Evolutionary conservation across 2,113 vertebrate species (phyloP).

Genomic region (Leucosticte australis): DNA sequence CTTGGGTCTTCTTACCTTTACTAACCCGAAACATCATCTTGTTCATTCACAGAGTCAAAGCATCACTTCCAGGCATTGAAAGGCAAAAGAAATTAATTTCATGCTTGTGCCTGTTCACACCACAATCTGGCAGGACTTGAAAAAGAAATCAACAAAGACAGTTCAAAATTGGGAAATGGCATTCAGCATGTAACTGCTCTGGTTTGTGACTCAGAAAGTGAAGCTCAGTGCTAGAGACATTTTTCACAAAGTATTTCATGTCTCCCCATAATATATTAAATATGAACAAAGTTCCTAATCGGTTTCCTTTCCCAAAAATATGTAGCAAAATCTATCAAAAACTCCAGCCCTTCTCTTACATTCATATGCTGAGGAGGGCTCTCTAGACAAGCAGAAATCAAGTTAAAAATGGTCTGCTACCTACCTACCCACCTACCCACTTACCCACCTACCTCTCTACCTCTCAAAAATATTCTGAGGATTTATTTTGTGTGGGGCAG

Average conservation of each 20-base stretch:
- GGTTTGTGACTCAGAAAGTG: background rate
- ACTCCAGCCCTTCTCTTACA: background rate
- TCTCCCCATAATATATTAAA: background rate
- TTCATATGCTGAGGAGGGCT: background rate
- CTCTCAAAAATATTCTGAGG: background rate
- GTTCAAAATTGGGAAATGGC: slow-evolving; percentile 1
- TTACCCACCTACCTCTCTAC: no score
- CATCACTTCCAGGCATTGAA: slow-evolving; percentile 28
- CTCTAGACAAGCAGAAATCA: background rate
- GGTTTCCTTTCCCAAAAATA: background rate
- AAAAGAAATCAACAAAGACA: slow-evolving; percentile 43
- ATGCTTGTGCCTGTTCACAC: slow-evolving; percentile 54
- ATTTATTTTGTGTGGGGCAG: background rate
- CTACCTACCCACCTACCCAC: background rate
- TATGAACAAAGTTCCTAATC: background rate
- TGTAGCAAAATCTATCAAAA: background rate
- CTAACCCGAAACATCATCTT: background rate
- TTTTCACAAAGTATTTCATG: background rate
- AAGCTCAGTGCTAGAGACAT: background rate
- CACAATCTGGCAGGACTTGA: slow-evolving; percentile 42
- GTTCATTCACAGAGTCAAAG: slow-evolving; percentile 1
- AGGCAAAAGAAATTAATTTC: slow-evolving; percentile 50
- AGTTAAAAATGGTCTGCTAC: background rate
- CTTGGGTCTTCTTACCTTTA: background rate
- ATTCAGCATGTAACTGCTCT: background rate